A percentile compares a stretch with the other conserved stretches of the same genome.
These are phyloP conservation scores for Zosterops borbonicus DNA, from an alignment of 2,113 vertebrate species.

Conservation along the genomic window DNA sequence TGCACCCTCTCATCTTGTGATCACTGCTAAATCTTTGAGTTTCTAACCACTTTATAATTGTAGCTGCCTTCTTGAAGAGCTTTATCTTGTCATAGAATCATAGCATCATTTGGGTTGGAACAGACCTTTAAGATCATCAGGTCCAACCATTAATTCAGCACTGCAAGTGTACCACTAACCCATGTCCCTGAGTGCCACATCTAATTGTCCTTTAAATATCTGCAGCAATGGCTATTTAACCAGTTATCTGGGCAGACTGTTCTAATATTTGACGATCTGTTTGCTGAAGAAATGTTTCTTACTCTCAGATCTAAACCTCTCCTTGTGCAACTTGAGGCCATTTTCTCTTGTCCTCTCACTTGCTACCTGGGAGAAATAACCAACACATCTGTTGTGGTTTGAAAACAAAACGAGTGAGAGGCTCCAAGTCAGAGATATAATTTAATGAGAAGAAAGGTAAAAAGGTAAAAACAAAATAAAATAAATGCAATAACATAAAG, in stretches of 20 bases:
- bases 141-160: rapidly evolving
- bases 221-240: background rate
- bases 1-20: background rate
- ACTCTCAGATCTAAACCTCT: background rate
- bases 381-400: too few species aligned
- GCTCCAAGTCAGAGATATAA: too few species aligned
- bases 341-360: background rate
- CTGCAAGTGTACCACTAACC: background rate
- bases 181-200: too few species aligned
- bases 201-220: background rate
- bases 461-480: too few species aligned
- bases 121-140: background rate
- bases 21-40: background rate
- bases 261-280: background rate
- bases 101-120: background rate
- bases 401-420: too few species aligned
- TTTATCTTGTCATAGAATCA: background rate
- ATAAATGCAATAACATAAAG: too few species aligned
- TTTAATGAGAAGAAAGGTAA: too few species aligned
- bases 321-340: background rate
- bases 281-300: background rate
- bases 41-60: background rate
- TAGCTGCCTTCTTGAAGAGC: background rate
- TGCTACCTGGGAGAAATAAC: background rate
- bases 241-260: background rate